phyloP scores from a whole-genome alignment of 1,140 invertebrate species.

The Dreissena polymorpha region DNA sequence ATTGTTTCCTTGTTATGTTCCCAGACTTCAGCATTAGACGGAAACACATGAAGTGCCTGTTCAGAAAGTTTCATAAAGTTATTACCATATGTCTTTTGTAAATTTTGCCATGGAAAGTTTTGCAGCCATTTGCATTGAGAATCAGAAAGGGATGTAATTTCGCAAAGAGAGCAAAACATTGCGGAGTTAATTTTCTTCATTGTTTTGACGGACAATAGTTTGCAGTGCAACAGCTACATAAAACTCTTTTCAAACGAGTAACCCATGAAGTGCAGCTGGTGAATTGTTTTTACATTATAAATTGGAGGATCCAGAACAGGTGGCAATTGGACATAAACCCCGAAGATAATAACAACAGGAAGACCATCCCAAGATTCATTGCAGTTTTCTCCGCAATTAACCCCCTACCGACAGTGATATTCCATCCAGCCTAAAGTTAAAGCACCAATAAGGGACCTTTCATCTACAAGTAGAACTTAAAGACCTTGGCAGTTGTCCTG shows the following conservation, averaged over 20 bases:
- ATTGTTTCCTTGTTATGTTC: conserved; percentile 42
- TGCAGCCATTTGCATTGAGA: conserved; percentile 34
- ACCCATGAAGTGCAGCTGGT: conserved; percentile 50
- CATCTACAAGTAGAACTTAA: conserved; percentile 56
- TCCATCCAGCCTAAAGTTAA: conserved; percentile 60
- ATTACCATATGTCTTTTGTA: conserved; percentile 9
- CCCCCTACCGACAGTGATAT: conserved; percentile 47
- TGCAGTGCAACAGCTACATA: conserved; percentile 11
- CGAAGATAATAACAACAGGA: conserved; percentile 61
- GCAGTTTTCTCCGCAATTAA: conserved; percentile 15
- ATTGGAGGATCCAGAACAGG: conserved; percentile 56
- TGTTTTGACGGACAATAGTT: conserved; percentile 35
- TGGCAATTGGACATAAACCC: conserved; percentile 59
- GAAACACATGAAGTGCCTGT: conserved; percentile 25
- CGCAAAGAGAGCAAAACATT: conserved; percentile 29
- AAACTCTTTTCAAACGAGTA: conserved; percentile 50
- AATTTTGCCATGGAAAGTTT: conserved; percentile 47
- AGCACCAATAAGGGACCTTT: conserved; percentile 59
- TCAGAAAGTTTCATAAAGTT: conserved; percentile 1
- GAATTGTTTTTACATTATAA: conserved; percentile 23
- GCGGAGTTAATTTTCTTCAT: conserved; percentile 22
- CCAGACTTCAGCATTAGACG: conserved; percentile 30
- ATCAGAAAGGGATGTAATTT: conserved; percentile 13
- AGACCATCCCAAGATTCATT: conserved; percentile 54
- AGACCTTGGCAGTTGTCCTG: conserved; percentile 44